Percentiles rank a stretch among this genome's conserved stretches.
These are phyloP conservation scores for Penaeus monodon DNA, from an alignment of 2,888 invertebrate genomes.

Conservation along the genomic window DNA sequence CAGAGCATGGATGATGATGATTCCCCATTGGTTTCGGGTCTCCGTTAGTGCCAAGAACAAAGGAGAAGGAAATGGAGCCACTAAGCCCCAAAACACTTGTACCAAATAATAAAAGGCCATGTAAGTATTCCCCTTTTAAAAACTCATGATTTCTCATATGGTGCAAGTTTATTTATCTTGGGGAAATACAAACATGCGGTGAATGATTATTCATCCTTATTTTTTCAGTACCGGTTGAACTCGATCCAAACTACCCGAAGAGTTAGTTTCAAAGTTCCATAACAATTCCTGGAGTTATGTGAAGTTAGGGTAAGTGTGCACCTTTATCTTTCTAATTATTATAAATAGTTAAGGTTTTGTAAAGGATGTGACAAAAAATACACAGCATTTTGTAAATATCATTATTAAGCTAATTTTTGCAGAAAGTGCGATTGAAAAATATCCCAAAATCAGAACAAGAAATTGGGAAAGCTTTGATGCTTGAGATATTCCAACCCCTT, in stretches of 20 bases:
- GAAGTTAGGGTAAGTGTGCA: constrained; percentile 41
- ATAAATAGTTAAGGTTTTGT: not conserved
- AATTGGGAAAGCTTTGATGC: too few relatives aligned
- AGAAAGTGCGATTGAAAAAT: too few relatives aligned
- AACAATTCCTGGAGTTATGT: constrained; percentile 51
- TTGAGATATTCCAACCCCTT: too few relatives aligned
- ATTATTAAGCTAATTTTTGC: too few relatives aligned
- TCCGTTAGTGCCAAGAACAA: not conserved
- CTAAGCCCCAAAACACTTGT: not conserved
- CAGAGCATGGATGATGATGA: too few relatives aligned
- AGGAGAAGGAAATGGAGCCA: not conserved
- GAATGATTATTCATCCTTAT: not conserved
- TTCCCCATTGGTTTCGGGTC: not conserved
- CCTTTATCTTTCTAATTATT: not conserved
- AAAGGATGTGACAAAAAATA: too few relatives aligned
- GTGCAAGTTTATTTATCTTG: too few relatives aligned
- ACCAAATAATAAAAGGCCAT: constrained; percentile 11
- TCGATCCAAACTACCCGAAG: constrained; percentile 48
- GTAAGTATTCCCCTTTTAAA: not conserved
- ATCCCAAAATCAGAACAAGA: too few relatives aligned
- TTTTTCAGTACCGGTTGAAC: constrained; percentile 47
- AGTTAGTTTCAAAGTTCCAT: constrained; percentile 39
- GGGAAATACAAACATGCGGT: too few relatives aligned
- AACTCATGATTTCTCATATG: too few relatives aligned
- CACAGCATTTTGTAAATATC: too few relatives aligned